Base-by-base conservation (phyloP, 2,888 invertebrate species). In the Congeria kusceri region DNA sequence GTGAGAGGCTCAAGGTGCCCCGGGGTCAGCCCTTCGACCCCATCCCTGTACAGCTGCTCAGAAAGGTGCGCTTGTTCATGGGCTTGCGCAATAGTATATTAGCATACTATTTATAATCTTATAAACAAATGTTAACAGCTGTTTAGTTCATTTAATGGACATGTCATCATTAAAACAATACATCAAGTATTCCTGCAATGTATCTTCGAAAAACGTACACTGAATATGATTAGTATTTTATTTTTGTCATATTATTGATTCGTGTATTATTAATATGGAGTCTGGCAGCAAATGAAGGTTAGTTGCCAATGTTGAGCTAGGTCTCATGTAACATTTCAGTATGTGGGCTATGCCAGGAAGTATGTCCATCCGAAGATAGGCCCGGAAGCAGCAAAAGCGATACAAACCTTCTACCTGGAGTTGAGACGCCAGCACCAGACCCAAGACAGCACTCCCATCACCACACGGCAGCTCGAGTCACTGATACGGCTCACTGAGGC, bases 311-410 rank as follows among this genome's bases (percentile, higher is more conserved):
- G 39, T 7, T 39, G 3, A 39, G 9, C 39, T 39, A 39, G 9
- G 9, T 39, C 3, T 39, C 39, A 39, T 39, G 39, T 39, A 49
- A 47, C 66, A 44, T 85, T 87, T 20, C 84, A 93, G 94, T 99
- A 98, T 91, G 96, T 99, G 86, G 97, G 96, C 0, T 99, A 98
- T 93, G 97, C 98, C 0, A 95, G 96, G 79, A 96, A 97, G 92
- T 97, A 97, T 93, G 96, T 98, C 0, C 96, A 96, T 84, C 98
- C 98, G 0, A 95, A 95, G 88, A 94, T 98, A 23, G 96, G 96
- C 46, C 92, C 94, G 0, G 96, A 96, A 67, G 98, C 98, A 2
- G 96, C 96, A 3, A 94, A 94, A 77, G 94, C 96, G 0, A 93
- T 98, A 27, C 96, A 96, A 93, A 94, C 95, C 13, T 98, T 97